These are phyloP conservation scores for Ahaetulla prasina DNA, from an alignment of 2,113 vertebrate genomes.

Conservation along the genomic window DNA sequence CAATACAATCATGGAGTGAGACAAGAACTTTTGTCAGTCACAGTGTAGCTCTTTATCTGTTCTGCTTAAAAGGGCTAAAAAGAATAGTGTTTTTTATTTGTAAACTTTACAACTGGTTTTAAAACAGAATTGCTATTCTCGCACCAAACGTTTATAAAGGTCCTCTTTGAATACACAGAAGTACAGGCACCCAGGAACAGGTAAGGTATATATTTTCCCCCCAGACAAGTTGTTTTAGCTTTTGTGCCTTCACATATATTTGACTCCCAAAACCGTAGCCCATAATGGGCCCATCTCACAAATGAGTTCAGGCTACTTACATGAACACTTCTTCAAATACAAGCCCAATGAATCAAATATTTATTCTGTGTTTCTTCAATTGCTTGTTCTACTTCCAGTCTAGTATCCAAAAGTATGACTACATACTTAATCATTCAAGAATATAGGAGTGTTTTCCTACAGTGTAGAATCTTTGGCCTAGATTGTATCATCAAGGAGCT, in stretches of 20 bases:
- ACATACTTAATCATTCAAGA: background rate
- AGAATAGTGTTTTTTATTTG: background rate
- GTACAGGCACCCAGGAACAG: background rate
- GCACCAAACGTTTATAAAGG: background rate
- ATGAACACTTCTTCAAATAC: background rate
- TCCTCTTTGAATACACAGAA: background rate
- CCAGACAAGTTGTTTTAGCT: background rate
- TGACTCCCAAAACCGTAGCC: background rate
- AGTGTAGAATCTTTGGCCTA: background rate
- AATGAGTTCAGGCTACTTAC: background rate
- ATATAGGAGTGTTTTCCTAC: background rate
- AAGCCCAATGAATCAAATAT: background rate
- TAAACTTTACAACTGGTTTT: background rate
- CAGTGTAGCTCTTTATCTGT: background rate
- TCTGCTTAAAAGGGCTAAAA: background rate
- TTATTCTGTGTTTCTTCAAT: background rate
- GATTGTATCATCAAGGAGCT: background rate
- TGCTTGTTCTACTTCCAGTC: background rate
- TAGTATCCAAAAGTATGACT: background rate
- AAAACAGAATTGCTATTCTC: background rate
- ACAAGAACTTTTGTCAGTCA: background rate
- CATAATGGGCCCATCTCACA: background rate
- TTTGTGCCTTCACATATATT: background rate
- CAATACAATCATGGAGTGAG: background rate
- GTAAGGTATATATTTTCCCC: background rate